Conservation (phyloP, 2,113 vertebrate genomes). For the Stigmatopora nigra region DNA sequence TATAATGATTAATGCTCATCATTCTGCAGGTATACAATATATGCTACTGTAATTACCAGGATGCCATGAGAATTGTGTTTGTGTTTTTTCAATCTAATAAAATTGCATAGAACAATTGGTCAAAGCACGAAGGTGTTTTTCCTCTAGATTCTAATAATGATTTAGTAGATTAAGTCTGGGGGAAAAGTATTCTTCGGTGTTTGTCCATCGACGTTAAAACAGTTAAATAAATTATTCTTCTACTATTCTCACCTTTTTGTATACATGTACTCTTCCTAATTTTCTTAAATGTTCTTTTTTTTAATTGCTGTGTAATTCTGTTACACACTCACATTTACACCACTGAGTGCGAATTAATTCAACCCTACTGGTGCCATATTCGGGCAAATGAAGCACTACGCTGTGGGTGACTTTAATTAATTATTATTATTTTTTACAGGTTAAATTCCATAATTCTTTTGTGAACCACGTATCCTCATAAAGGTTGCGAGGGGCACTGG, state of each 20-base stretch:
- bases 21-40: conserved; percentile 58
- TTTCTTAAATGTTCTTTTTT: conserved; percentile 32
- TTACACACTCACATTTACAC: too few relatives aligned
- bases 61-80: conserved; percentile 44
- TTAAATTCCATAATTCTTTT: too few relatives aligned
- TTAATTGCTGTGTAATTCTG: conserved; percentile 53
- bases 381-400: too few relatives aligned
- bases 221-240: conserved; percentile 36
- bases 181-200: conserved; percentile 52
- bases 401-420: too few relatives aligned
- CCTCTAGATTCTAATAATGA: conserved; percentile 47
- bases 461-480: too few relatives aligned
- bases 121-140: conserved; percentile 32
- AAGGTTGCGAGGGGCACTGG: too few relatives aligned
- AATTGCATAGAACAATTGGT: conserved; percentile 56
- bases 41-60: conserved; percentile 49
- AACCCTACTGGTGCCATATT: too few relatives aligned
- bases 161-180: conserved; percentile 55
- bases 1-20: conserved; percentile 56
- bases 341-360: too few relatives aligned
- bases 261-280: conserved; percentile 17
- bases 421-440: too few relatives aligned
- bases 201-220: conserved; percentile 58
- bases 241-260: not conserved
- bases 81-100: conserved; percentile 52